Conservation (phyloP, 2,113 vertebrate genomes). For the Lepisosteus osseus region DNA sequence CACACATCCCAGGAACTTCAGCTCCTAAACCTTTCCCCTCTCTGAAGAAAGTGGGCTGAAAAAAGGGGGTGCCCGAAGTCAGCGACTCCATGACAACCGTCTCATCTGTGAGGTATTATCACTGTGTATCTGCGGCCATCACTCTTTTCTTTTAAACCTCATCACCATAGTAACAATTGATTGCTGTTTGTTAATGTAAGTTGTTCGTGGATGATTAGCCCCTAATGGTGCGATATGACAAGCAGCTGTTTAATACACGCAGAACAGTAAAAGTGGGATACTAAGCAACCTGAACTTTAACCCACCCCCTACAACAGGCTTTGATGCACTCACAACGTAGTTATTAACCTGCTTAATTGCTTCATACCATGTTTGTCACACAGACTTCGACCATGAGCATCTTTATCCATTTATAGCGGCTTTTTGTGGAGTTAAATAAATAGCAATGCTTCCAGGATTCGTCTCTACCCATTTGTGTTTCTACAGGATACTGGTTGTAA, state of each 20-base stretch:
- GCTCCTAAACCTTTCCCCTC: constrained; percentile 5
- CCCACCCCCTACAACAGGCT: constrained; percentile 7
- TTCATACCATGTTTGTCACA: neutral
- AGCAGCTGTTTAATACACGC: constrained; percentile 33
- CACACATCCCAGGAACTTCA: constrained; percentile 25
- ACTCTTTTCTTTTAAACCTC: constrained; percentile 49
- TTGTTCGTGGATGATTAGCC: constrained; percentile 50
- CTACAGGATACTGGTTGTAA: too few relatives aligned
- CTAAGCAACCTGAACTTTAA: constrained; percentile 29
- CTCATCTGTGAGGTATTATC: constrained; percentile 56
- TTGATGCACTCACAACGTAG: neutral
- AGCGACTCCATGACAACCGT: constrained; percentile 58
- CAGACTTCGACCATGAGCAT: neutral
- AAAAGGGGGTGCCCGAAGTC: constrained; percentile 35
- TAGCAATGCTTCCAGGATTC: too few relatives aligned
- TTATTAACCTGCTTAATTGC: constrained; percentile 4
- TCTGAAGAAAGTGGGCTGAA: neutral
- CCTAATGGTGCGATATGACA: constrained; percentile 45
- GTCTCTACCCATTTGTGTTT: too few relatives aligned
- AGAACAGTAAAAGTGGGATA: constrained; percentile 4
- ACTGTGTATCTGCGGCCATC: constrained; percentile 39
- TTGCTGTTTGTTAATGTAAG: constrained; percentile 50
- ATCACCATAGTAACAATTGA: constrained; percentile 65
- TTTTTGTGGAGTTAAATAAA: too few relatives aligned
- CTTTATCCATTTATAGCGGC: too few relatives aligned